phyloP scores from a whole-genome alignment of 2,888 invertebrate species.

The Clanis bilineata region DNA sequence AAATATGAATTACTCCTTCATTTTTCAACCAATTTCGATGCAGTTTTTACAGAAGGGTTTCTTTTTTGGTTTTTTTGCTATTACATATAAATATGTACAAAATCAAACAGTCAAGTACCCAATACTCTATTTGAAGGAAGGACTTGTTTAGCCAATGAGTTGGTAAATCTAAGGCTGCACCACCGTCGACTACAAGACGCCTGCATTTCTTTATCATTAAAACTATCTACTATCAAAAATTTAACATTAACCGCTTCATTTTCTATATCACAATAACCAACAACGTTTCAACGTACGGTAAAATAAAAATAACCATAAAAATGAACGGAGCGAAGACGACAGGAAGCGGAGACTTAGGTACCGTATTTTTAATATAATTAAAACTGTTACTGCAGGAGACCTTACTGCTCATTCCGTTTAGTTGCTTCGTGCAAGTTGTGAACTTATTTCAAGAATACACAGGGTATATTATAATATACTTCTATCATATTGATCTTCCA shows the following conservation, averaged over 20 bases:
- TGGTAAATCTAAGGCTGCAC: too few relatives aligned
- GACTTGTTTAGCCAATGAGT: too few relatives aligned
- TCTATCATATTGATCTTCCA: too few relatives aligned
- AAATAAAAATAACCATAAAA: conserved; percentile 59
- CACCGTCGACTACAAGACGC: too few relatives aligned
- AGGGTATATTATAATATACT: too few relatives aligned
- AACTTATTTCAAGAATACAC: not conserved
- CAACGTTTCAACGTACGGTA: conserved; percentile 28
- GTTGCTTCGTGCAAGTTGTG: conserved; percentile 24
- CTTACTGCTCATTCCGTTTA: conserved; percentile 34
- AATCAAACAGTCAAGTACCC: too few relatives aligned
- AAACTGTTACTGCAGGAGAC: conserved; percentile 58
- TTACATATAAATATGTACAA: too few relatives aligned
- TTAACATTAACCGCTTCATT: not conserved
- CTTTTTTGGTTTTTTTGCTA: too few relatives aligned
- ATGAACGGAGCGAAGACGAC: conserved; percentile 55
- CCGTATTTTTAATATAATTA: conserved; percentile 69
- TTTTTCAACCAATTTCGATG: too few relatives aligned
- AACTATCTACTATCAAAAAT: not conserved
- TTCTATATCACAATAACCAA: conserved; percentile 19
- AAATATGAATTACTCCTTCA: too few relatives aligned
- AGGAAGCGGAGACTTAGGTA: conserved; percentile 40
- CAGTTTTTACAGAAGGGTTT: too few relatives aligned
- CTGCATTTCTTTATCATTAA: not conserved
- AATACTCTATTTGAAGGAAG: too few relatives aligned